Conservation (phyloP, 2,797 vertebrate species). For the Poeciliopsis turneri region DNA sequence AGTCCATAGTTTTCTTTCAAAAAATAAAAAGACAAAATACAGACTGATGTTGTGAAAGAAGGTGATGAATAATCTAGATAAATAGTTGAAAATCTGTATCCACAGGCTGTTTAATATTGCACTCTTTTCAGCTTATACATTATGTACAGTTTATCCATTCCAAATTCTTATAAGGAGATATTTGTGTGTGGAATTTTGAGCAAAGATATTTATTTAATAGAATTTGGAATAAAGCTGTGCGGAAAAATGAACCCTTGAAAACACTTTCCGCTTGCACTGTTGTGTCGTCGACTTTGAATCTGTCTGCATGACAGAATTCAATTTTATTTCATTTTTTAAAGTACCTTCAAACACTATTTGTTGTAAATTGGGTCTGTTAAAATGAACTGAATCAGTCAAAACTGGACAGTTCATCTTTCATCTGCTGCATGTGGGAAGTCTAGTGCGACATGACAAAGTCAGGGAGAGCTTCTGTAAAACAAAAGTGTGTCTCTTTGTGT, state of each 20-base stretch:
- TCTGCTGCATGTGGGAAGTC: not conserved
- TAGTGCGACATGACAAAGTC: not conserved
- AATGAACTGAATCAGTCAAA: not conserved
- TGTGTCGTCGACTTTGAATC: not conserved
- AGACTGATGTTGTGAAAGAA: not conserved
- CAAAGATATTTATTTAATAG: too few relatives aligned
- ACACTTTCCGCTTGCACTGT: not conserved
- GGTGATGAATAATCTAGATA: not conserved
- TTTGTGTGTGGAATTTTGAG: too few relatives aligned
- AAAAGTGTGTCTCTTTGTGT: constrained; percentile 6
- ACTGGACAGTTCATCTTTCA: not conserved
- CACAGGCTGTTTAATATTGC: not conserved
- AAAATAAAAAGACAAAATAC: not conserved
- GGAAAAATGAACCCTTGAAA: too few relatives aligned
- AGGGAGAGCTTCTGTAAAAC: not conserved
- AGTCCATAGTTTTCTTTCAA: not conserved
- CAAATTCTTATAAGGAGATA: too few relatives aligned
- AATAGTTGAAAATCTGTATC: not conserved
- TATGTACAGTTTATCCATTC: not conserved
- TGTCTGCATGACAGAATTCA: not conserved
- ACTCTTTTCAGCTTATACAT: not conserved
- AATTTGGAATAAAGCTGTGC: too few relatives aligned
- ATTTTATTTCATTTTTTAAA: not conserved
- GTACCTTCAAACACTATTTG: not conserved
- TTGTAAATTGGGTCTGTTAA: not conserved